Percentiles rank a stretch among this genome's conserved stretches.
These are phyloP conservation scores for Macrobrachium nipponense DNA, from an alignment of 1,140 invertebrate species.

Conservation along the genomic window DNA sequence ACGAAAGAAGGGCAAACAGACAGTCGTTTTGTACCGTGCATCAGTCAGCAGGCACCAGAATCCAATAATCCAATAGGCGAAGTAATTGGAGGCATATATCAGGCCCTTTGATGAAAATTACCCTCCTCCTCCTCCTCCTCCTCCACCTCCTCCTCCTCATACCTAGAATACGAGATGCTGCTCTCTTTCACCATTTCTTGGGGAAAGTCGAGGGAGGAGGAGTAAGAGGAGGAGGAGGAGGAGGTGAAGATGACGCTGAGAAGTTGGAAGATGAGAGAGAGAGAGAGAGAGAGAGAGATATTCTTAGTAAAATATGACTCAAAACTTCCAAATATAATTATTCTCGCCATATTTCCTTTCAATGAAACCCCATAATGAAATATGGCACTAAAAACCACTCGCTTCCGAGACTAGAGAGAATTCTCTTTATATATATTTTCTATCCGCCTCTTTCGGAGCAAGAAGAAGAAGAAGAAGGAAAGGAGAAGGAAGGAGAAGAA, in stretches of 20 bases:
- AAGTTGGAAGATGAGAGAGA: not conserved
- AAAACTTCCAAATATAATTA: too few relatives aligned
- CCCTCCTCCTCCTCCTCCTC: slow-evolving; percentile 7
- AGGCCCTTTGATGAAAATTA: slow-evolving; percentile 44
- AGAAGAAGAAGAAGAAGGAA: too few relatives aligned
- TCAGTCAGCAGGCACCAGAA: slow-evolving; percentile 32
- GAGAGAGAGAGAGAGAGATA: not conserved
- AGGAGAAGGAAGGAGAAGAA: not conserved
- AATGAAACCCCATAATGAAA: too few relatives aligned
- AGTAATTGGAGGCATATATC: slow-evolving; percentile 49
- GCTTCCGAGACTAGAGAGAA: too few relatives aligned
- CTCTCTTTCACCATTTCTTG: not conserved
- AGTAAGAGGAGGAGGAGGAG: slow-evolving; percentile 22
- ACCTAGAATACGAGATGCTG: not conserved
- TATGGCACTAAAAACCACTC: too few relatives aligned
- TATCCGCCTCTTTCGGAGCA: not conserved
- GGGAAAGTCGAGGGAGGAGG: slow-evolving; percentile 5
- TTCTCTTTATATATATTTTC: not conserved
- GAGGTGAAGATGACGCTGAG: not conserved
- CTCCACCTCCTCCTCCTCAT: not conserved
- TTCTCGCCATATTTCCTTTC: too few relatives aligned
- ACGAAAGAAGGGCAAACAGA: not conserved
- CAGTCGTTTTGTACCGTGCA: slow-evolving; percentile 13
- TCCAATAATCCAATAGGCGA: slow-evolving; percentile 46
- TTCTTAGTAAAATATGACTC: not conserved